Evolutionary conservation across 2,113 vertebrate genomes (phyloP), one percentile per base, ranked within the genome.

Genomic region (Gallinago paraguaiae): DNA sequence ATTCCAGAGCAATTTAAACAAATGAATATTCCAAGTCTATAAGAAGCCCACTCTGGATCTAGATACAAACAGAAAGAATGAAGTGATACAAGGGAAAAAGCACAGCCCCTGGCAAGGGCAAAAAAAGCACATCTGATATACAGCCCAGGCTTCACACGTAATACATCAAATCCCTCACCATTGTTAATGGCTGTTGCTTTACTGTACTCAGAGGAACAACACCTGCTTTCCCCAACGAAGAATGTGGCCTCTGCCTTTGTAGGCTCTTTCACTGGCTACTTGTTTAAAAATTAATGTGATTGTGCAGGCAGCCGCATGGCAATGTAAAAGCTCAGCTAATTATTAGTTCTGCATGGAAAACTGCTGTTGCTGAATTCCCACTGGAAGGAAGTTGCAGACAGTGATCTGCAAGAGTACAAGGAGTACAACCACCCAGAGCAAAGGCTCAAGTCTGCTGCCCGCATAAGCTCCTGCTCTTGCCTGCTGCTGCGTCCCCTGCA

Each of bases 41-140:
- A 99, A 46, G 98, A 99, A 45, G 98, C 98, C 99, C 99, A 99
- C 60, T 99, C 98, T 18, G 99, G 99, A 91, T 98, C 99, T 99
- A 95, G 53, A 74, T 17, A 80, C 17, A 88, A 83, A 51, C 82
- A 68, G 25, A 68, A 69, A 56, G 46, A 90, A 43, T 18, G 3
- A 65, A 35, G 41, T 25, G 53, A 56, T 18, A 50, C 7, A 35
- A 3, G 30, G 39, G 43, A 41, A 75, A 85, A 77, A 22, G 59
- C 46, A 70, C 35, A 86, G 60, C 48, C 37, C 37, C 20, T 10
- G 15, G 35, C 70, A 86, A 68, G 31, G 46, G 20, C 33, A 17
- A 84, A 43, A 16, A 64, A 57, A 11, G 6, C 54, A 13, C 17
- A 61, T n/a, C 9, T 17, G 41, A 78, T 11, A 8, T 45, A 31